Conservation (phyloP, 2,113 vertebrate genomes). For the Paraplagusia blochii region DNA sequence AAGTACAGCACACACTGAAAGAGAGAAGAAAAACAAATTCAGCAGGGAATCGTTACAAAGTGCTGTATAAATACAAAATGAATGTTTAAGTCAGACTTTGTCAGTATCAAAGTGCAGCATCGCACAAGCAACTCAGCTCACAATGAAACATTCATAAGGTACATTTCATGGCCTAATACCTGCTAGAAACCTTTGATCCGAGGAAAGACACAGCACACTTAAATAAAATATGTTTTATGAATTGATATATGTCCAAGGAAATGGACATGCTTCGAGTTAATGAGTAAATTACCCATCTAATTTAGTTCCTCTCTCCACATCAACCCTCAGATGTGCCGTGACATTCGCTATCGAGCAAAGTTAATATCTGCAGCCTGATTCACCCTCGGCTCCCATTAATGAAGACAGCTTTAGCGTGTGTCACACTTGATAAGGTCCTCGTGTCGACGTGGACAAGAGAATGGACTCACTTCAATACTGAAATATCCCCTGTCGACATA, state of each 20-base stretch:
- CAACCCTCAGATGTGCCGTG: slow-evolving; percentile 30
- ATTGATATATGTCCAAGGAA: slow-evolving; percentile 29
- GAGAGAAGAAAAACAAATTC: slow-evolving; percentile 28
- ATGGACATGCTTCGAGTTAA: slow-evolving; percentile 13
- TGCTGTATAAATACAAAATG: slow-evolving; percentile 18
- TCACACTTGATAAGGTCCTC: slow-evolving; percentile 48
- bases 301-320: slow-evolving; percentile 15
- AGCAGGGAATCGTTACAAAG: slow-evolving; percentile 11
- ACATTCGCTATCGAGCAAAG: slow-evolving; percentile 43
- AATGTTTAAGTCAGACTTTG: slow-evolving; percentile 26
- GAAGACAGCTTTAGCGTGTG: slow-evolving; percentile 36
- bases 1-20: slow-evolving; percentile 98
- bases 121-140: slow-evolving; percentile 24
- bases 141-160: slow-evolving; percentile 50
- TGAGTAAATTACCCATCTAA: slow-evolving; percentile 6
- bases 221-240: slow-evolving; percentile 48
- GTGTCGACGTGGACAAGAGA: slow-evolving; percentile 14
- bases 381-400: slow-evolving; percentile 58
- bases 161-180: slow-evolving; percentile 28
- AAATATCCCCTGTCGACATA: slow-evolving; percentile 99
- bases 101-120: slow-evolving; percentile 20
- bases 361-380: slow-evolving; percentile 44
- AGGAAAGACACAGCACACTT: slow-evolving; percentile 8
- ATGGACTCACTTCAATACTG: slow-evolving; percentile 95
- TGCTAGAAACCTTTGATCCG: slow-evolving; percentile 9